Conservation (phyloP, 2,888 invertebrate genomes). For the Fragum whitleyi region DNA sequence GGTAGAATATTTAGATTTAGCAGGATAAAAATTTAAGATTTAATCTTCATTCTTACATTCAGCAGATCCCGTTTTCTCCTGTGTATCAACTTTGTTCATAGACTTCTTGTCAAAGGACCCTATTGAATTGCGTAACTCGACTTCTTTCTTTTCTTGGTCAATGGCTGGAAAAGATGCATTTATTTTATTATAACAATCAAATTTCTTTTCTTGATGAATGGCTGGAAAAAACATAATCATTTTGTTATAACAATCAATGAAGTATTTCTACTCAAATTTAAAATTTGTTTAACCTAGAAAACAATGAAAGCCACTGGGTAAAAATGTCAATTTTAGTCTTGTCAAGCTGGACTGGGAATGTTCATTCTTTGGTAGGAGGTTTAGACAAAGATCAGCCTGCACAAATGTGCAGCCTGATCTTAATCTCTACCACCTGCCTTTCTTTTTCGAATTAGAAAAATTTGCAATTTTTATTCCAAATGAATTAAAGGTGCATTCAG, state of each 20-base stretch:
- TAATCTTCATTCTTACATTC: not conserved
- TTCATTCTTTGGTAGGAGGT: too few relatives aligned
- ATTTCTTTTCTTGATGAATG: slow-evolving; percentile 72
- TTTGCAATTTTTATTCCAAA: too few relatives aligned
- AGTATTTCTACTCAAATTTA: not conserved
- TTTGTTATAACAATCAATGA: not conserved
- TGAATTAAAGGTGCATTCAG: too few relatives aligned
- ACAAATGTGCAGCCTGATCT: too few relatives aligned
- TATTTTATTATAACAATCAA: not conserved
- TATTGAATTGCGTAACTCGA: slow-evolving; percentile 68
- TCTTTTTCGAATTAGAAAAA: too few relatives aligned
- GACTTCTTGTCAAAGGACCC: slow-evolving; percentile 64
- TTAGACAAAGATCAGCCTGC: too few relatives aligned
- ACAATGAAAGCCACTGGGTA: not conserved
- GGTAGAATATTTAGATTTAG: too few relatives aligned
- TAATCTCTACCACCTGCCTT: too few relatives aligned
- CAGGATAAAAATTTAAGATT: too few relatives aligned
- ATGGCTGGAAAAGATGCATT: slow-evolving; percentile 64
- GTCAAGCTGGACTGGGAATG: too few relatives aligned
- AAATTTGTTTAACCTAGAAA: not conserved
- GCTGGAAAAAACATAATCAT: slow-evolving; percentile 54
- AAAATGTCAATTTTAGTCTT: not conserved
- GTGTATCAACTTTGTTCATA: slow-evolving; percentile 68
- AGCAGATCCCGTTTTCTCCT: slow-evolving; percentile 58
- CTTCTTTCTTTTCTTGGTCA: slow-evolving; percentile 73